Percentiles rank a stretch among this genome's conserved stretches.
Evolutionary conservation across 2,797 vertebrate genomes (phyloP).

Genomic region (Myotis myotis): DNA sequence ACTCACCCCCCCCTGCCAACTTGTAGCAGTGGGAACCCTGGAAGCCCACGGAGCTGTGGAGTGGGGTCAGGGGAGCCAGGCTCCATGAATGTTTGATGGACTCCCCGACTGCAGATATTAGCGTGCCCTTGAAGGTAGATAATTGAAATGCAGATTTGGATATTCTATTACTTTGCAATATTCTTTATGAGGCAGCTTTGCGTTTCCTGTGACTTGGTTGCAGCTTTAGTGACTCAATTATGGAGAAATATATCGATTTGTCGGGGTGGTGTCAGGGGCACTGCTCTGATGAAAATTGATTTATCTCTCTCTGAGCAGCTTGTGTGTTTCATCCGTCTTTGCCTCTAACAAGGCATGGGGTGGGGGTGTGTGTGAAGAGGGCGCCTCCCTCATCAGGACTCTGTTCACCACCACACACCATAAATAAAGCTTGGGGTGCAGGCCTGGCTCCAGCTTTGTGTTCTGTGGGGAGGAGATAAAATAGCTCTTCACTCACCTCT

Average conservation of each 20-base stretch:
- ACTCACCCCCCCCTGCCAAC: not conserved
- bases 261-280: slow-evolving; percentile 57
- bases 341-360: slow-evolving; percentile 38
- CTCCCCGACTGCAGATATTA: slow-evolving; percentile 43
- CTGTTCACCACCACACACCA: not conserved
- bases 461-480: slow-evolving; percentile 71
- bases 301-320: slow-evolving; percentile 59
- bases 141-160: slow-evolving; percentile 75
- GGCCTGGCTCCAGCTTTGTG: not conserved
- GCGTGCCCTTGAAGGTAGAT: slow-evolving; percentile 61
- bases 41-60: not conserved
- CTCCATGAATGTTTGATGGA: slow-evolving; percentile 62
- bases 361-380: not conserved
- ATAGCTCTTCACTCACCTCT: slow-evolving; percentile 43
- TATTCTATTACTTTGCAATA: slow-evolving; percentile 51
- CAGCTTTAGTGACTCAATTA: slow-evolving; percentile 30
- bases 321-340: slow-evolving; percentile 67
- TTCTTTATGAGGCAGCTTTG: slow-evolving; percentile 64
- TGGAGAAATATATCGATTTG: slow-evolving; percentile 64
- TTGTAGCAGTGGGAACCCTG: not conserved
- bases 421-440: slow-evolving; percentile 61
- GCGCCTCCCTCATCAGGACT: not conserved
- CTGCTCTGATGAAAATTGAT: slow-evolving; percentile 57
- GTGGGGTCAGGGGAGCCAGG: not conserved
- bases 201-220: slow-evolving; percentile 40